Percentiles rank a stretch among this genome's conserved stretches.
Conservation (phyloP, 2,113 vertebrate genomes). For the Phylloscopus trochiloides region DNA sequence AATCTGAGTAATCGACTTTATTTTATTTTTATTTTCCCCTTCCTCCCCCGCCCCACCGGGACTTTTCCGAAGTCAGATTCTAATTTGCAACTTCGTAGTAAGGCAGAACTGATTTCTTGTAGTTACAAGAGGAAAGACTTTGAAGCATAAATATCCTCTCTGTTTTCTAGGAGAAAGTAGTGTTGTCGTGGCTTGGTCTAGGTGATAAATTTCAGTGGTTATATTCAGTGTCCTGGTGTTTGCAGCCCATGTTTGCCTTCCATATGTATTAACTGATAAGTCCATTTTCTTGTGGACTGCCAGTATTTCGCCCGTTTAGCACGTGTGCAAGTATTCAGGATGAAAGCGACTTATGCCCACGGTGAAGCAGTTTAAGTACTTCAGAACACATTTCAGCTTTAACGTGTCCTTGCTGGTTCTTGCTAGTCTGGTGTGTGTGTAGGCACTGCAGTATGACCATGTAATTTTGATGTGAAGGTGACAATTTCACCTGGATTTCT, state of each 20-base stretch:
- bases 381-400: not conserved
- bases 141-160: too few species aligned
- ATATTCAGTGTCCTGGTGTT: not conserved
- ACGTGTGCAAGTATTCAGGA: not conserved
- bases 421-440: too few species aligned
- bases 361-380: not conserved
- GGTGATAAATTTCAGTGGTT: not conserved
- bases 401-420: fast-evolving
- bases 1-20: fast-evolving
- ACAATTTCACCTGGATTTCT: not conserved
- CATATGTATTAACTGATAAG: fast-evolving
- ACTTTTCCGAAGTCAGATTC: not conserved
- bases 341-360: fast-evolving
- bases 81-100: not conserved
- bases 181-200: not conserved
- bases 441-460: not conserved
- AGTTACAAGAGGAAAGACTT: not conserved
- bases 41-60: fast-evolving
- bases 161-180: not conserved
- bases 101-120: not conserved
- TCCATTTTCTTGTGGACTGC: not conserved
- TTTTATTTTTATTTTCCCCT: too few species aligned
- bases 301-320: fast-evolving
- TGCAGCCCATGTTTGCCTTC: not conserved
- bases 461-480: not conserved